These are phyloP conservation scores for Ichneumon xanthorius DNA, from an alignment of 2,888 invertebrate species.

Conservation along the genomic window DNA sequence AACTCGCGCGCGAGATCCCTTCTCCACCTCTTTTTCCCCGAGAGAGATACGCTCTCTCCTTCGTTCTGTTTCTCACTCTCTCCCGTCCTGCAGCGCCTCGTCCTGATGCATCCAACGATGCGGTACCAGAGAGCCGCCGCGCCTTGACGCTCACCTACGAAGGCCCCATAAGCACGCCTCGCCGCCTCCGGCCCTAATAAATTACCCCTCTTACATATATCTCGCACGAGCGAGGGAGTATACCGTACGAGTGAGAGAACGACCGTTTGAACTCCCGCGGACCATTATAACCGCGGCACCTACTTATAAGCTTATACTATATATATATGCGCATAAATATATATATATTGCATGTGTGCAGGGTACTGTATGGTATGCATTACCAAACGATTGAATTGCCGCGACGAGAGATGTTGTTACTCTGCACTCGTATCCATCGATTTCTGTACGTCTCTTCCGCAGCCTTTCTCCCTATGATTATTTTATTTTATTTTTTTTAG, in stretches of 20 bases:
- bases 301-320: conserved; percentile 48
- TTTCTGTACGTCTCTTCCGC: conserved; percentile 26
- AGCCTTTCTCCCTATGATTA: not conserved
- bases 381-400: conserved; percentile 75
- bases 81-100: conserved; percentile 39
- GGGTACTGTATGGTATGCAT: conserved; percentile 33
- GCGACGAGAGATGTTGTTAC: conserved; percentile 69
- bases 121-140: conserved; percentile 46
- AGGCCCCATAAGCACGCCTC: conserved; percentile 73
- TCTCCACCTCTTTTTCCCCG: conserved; percentile 38
- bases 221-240: conserved; percentile 43
- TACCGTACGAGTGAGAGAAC: conserved; percentile 49
- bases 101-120: conserved; percentile 58
- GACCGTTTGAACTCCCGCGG: conserved; percentile 76
- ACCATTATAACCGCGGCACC: conserved; percentile 69
- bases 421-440: conserved; percentile 24
- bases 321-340: conserved; percentile 2
- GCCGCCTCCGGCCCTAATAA: conserved; percentile 80
- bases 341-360: not conserved
- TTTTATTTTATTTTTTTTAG: not conserved
- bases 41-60: conserved; percentile 27
- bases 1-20: conserved; percentile 44
- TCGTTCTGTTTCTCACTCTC: conserved; percentile 47
- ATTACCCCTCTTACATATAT: conserved; percentile 79
- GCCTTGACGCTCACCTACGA: conserved; percentile 68